phyloP scores from a whole-genome alignment of 2,888 invertebrate genomes.

The Noctua janthina region DNA sequence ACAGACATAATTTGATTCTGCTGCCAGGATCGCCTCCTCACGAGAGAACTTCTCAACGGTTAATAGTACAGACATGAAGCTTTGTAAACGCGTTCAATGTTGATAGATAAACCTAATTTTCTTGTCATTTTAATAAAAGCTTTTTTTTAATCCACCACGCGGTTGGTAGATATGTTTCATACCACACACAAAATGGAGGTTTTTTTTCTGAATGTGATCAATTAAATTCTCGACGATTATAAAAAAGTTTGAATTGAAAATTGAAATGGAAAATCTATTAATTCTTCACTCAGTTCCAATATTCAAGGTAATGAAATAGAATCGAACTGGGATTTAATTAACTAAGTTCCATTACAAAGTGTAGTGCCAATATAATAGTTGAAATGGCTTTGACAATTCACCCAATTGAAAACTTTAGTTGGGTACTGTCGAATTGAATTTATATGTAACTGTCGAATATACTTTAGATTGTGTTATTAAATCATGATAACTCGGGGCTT shows the following conservation, averaged over 20 bases:
- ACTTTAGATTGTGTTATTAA: background rate
- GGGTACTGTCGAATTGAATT: slow-evolving; percentile 4
- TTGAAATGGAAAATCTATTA: slow-evolving; percentile 35
- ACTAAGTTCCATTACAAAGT: slow-evolving; percentile 34
- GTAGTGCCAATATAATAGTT: slow-evolving; percentile 6
- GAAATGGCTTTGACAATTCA: slow-evolving; percentile 26
- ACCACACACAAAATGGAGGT: too few species aligned
- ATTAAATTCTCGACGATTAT: background rate
- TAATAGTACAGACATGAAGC: background rate
- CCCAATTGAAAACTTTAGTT: slow-evolving; percentile 6
- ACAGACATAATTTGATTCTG: background rate
- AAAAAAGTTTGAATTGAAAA: background rate
- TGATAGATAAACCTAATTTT: background rate
- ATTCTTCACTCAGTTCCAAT: slow-evolving; percentile 27
- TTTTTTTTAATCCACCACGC: too few species aligned
- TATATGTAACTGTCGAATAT: background rate
- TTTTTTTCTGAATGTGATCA: background rate
- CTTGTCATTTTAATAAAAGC: background rate
- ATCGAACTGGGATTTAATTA: slow-evolving; percentile 42
- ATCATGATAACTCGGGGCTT: background rate
- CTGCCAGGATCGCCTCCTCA: background rate
- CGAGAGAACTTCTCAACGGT: background rate
- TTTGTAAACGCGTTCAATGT: background rate
- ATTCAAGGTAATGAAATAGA: slow-evolving; percentile 18
- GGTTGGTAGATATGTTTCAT: too few species aligned